Base-by-base conservation (phyloP, 2,888 invertebrate species). In the Tubiluchus corallicola region DNA sequence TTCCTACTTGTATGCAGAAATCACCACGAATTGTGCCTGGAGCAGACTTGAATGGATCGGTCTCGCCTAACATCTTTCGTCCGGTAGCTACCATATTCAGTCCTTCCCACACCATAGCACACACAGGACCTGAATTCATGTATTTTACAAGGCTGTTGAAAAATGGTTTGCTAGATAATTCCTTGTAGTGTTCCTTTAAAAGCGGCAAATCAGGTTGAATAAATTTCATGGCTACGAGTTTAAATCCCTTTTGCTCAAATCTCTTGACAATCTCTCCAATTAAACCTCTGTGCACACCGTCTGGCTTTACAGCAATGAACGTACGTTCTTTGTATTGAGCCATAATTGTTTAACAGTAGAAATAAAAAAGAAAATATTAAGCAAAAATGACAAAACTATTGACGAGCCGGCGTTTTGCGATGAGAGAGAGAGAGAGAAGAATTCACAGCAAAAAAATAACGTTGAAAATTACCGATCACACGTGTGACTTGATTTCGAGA, bases 1-100 rank as follows among this genome's bases (percentile, higher is more conserved):
- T 72, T 45, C 54, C 57, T 38, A 56, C 60, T 49, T 57, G 55
- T 17, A 47, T 41, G 37, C 40, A 21, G 61, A 79, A 82, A 66
- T 99, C 98, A 46, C 98, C 98, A 59, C 98, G 79, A 61, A 98
- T 92, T 48, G 94, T 94, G 50, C 98, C 98, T 47, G 96, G 94
- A 49, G 74, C 74, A 15, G 92, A 92, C 58, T 87, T 82, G 47
- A 83, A 82, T 18, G 98, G 98, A 66, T 98, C 85, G 50, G 98
- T 99, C 50, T 87, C 96, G 52, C 98, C 98, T 55, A 98, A 74
- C 77, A 98, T 83, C 55, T 78, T 76, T 57, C 98, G 81, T 37
- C 92, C 96, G 55, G 87, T 90, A 68, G 85, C 88, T 3, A 96
- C 94, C 41, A 76, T 85, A 62, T 84, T 79, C 44, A 84, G 73